A percentile compares a stretch with the other conserved stretches of the same genome.
Conservation (phyloP, 2,888 invertebrate species). For the Anagyrus pseudococci region DNA sequence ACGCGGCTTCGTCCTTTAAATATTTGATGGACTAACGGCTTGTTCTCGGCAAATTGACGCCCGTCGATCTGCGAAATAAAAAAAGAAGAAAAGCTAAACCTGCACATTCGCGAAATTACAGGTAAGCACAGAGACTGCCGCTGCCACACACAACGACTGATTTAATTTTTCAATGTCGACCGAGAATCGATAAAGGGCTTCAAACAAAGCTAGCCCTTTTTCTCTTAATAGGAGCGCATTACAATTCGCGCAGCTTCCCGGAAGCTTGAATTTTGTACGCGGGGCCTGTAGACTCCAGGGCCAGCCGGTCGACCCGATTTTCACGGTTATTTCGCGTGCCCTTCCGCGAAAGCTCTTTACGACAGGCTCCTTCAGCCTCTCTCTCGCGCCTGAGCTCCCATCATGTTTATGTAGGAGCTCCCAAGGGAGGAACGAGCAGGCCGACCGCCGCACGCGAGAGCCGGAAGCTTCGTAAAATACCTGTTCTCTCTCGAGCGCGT, state of each 20-base stretch:
- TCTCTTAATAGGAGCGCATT: too few relatives aligned
- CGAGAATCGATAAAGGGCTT: too few relatives aligned
- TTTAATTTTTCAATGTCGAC: too few relatives aligned
- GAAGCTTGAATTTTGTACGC: slow-evolving; percentile 23
- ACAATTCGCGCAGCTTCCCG: slow-evolving; percentile 27
- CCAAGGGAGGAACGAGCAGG: neutral
- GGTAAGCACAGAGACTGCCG: too few relatives aligned
- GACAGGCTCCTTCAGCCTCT: neutral
- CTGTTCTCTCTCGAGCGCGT: neutral
- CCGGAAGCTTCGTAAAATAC: slow-evolving; percentile 45
- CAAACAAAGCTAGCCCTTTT: too few relatives aligned
- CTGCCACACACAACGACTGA: too few relatives aligned
- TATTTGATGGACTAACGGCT: too few relatives aligned
- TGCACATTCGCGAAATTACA: too few relatives aligned
- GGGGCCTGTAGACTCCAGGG: slow-evolving; percentile 15
- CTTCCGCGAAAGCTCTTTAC: slow-evolving; percentile 45
- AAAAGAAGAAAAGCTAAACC: too few relatives aligned
- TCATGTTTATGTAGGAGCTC: slow-evolving; percentile 12
- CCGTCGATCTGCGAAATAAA: too few relatives aligned
- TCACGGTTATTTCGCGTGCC: slow-evolving; percentile 47
- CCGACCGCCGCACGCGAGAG: slow-evolving; percentile 42
- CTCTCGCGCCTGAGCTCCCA: neutral
- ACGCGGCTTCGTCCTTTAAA: too few relatives aligned
- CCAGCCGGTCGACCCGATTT: slow-evolving; percentile 32
- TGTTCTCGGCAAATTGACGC: too few relatives aligned